Percentiles rank a stretch among this genome's conserved stretches.
These are phyloP conservation scores for Bambusicola thoracicus DNA, from an alignment of 2,113 vertebrate genomes.

Conservation along the genomic window DNA sequence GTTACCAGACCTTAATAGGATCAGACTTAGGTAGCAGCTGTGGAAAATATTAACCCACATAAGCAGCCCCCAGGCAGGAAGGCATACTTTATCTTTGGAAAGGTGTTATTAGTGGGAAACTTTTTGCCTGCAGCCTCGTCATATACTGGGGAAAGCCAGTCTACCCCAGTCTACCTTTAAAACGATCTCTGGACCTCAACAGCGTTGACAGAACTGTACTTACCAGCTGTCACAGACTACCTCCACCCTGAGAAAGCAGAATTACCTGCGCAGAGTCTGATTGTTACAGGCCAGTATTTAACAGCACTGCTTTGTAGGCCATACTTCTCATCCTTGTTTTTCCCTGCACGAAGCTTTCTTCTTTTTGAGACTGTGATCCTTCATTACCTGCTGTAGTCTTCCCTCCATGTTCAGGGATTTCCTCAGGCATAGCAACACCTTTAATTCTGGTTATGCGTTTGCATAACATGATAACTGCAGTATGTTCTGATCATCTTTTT, in stretches of 20 bases:
- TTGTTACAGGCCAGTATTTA: not conserved
- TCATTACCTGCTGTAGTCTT: not conserved
- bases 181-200: not conserved
- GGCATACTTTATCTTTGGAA: not conserved
- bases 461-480: rapidly evolving
- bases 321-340: not conserved
- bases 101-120: not conserved
- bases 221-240: not conserved
- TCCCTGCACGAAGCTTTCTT: not conserved
- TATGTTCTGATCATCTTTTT: not conserved
- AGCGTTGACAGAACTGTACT: not conserved
- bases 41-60: not conserved
- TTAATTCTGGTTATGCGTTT: not conserved
- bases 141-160: not conserved
- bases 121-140: not conserved
- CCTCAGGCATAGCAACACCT: not conserved
- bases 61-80: not conserved
- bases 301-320: not conserved
- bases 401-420: not conserved
- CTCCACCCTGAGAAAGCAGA: not conserved
- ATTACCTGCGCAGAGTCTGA: not conserved
- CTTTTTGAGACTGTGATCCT: not conserved
- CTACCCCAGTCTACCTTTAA: not conserved
- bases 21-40: not conserved
- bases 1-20: not conserved